Conservation (phyloP, 2,797 vertebrate genomes). For the Gymnoscopelus microlampas region DNA sequence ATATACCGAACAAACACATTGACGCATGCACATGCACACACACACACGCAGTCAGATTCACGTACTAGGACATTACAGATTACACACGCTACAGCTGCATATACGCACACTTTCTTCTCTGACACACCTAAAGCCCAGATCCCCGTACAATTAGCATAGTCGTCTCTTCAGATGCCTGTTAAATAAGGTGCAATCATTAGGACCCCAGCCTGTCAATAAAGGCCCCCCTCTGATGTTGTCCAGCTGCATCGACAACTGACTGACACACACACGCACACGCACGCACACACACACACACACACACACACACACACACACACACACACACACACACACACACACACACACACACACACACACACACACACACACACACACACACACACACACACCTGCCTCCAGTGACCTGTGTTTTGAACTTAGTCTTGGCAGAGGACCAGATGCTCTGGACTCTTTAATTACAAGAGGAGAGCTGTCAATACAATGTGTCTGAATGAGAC, state of each 20-base stretch:
- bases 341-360: constrained; percentile 38
- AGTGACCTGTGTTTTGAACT: constrained; percentile 99
- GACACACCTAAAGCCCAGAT: constrained; percentile 60
- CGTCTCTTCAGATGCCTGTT: constrained; percentile 94
- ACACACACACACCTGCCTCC: constrained; percentile 81
- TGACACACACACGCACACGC: constrained; percentile 54
- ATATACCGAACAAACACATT: not conserved
- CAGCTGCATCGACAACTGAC: constrained; percentile 88
- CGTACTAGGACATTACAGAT: constrained; percentile 6
- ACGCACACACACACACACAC: constrained; percentile 14
- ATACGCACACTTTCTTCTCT: constrained; percentile 73
- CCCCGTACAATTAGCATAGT: constrained; percentile 92
- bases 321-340: constrained; percentile 24
- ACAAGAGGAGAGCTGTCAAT: constrained; percentile 99
- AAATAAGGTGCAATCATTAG: constrained; percentile 97
- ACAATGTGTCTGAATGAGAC: constrained; percentile 99
- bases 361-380: constrained; percentile 3
- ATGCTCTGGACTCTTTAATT: constrained; percentile 99
- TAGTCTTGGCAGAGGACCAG: constrained; percentile 99
- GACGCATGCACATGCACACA: constrained; percentile 15
- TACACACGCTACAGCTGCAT: constrained; percentile 7
- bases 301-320: constrained; percentile 30
- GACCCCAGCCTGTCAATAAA: constrained; percentile 94
- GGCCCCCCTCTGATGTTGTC: constrained; percentile 90
- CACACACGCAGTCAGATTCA: constrained; percentile 21